Base-by-base conservation (phyloP, 2,888 invertebrate species). In the Scaptodrosophila latifasciaeformis region DNA sequence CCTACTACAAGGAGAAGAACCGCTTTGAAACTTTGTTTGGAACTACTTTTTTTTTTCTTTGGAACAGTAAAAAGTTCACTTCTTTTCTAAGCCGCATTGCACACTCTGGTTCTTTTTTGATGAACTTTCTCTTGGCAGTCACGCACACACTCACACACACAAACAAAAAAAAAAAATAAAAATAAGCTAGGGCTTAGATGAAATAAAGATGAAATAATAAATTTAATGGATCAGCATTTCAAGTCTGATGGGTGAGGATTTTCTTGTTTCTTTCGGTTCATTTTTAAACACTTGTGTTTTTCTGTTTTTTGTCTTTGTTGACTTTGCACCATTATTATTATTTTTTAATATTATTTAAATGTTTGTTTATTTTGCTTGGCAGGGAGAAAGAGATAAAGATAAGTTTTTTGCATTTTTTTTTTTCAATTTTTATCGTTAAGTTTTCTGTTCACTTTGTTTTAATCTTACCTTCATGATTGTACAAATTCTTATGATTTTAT, bases 381-480 rank as follows among this genome's bases (percentile, higher is more conserved):
- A 39, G 34, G 57, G 55, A 49, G 30, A 54, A 60, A 67, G 54
- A 59, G 59, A 52, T 50, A 31, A n/a, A n/a, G n/a, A n/a, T n/a
- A n/a, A n/a, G n/a, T n/a, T n/a, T n/a, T n/a, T n/a, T 34, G 34
- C 34, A 34, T 13, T n/a, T 7, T 34, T 34, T 34, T 34, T 34
- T 34, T 34, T 34, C 4, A 15, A n/a, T 61, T 62, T 59, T 59
- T 63, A 62, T 71, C 59, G 53, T 63, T 58, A 65, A 57, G 27
- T 62, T 70, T 75, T 55, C 54, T 62, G 58, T 62, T 63, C 65
- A 67, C 67, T 67, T 65, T 77, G 54, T 74, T 65, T 43, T 59
- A 59, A 77, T 72, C 72, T 80, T 75, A 74, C 75, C 80, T 80
- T 80, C 79, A 79, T 76, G 5, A 48, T 65, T 62, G 50, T 57